Percentiles rank a stretch among this genome's conserved stretches.
These are phyloP conservation scores for Rhyacophila evoluta DNA, from an alignment of 2,888 invertebrate species.

Conservation along the genomic window DNA sequence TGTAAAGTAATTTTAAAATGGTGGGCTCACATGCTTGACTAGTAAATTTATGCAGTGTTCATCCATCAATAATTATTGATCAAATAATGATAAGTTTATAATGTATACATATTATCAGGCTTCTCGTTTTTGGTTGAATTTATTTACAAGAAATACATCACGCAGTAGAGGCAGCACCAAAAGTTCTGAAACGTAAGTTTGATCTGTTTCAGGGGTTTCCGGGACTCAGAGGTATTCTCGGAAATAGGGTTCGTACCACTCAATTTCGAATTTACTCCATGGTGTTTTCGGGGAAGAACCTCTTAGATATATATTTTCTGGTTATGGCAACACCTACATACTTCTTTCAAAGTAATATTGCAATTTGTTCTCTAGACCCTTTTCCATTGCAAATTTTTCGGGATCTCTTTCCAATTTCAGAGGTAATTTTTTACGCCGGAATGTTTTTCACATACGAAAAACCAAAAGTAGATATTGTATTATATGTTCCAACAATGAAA, in stretches of 20 bases:
- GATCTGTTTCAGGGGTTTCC: conserved; percentile 69
- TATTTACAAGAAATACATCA: neutral
- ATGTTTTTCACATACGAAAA: neutral
- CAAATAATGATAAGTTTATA: neutral
- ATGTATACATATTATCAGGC: too few species aligned
- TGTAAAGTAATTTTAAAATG: too few species aligned
- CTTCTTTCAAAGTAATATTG: conserved; percentile 8
- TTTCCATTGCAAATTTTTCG: neutral
- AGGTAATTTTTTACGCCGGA: neutral
- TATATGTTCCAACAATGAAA: too few species aligned
- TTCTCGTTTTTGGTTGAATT: neutral
- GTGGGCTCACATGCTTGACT: too few species aligned
- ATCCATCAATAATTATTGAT: too few species aligned
- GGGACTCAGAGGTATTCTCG: conserved; percentile 70
- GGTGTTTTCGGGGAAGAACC: neutral
- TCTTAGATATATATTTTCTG: neutral
- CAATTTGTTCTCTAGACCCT: neutral
- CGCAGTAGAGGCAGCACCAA: neutral
- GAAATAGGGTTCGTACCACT: conserved; percentile 69
- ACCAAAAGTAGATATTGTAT: too few species aligned
- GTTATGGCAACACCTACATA: neutral
- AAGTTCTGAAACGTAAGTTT: conserved; percentile 51
- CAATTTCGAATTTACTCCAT: conserved; percentile 31
- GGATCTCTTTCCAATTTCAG: neutral
- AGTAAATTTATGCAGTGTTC: too few species aligned